Conservation (phyloP, 2,888 invertebrate species). For the Camptogramma bilineatum region DNA sequence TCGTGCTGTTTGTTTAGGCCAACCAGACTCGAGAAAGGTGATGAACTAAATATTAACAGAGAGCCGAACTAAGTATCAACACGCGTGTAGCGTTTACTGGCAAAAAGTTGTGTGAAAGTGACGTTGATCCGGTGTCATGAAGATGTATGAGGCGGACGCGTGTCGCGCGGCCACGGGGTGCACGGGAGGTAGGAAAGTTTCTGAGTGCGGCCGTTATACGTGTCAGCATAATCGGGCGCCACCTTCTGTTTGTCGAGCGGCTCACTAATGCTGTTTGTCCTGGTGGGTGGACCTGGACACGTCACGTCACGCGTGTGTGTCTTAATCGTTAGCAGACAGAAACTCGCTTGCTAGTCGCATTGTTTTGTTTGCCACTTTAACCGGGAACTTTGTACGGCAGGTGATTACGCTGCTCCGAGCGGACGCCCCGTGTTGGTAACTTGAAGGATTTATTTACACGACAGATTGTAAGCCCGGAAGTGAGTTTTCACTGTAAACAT, state of each 20-base stretch:
- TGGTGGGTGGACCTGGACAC: conserved; percentile 72
- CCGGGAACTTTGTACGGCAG: conserved; percentile 67
- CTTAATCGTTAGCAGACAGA: conserved; percentile 78
- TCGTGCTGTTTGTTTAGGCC: conserved; percentile 82
- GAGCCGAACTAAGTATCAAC: conserved; percentile 62
- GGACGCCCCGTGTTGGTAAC: conserved; percentile 53
- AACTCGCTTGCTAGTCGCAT: conserved; percentile 72
- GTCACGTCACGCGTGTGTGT: conserved; percentile 74
- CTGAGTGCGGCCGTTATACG: conserved; percentile 51
- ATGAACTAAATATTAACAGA: conserved; percentile 76
- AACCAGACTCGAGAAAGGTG: conserved; percentile 70
- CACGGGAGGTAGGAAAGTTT: conserved; percentile 61
- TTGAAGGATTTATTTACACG: conserved; percentile 62
- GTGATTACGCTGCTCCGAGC: conserved; percentile 65
- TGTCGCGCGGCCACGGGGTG: conserved; percentile 63
- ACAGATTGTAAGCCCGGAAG: conserved; percentile 60
- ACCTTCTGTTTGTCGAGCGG: conserved; percentile 74
- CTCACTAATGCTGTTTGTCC: conserved; percentile 79
- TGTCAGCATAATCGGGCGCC: conserved; percentile 74
- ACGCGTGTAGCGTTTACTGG: conserved; percentile 59
- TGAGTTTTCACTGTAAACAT: conserved; percentile 63
- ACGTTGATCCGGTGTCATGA: conserved; percentile 60
- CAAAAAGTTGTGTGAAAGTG: conserved; percentile 53
- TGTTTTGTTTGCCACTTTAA: conserved; percentile 76
- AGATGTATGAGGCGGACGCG: conserved; percentile 57